A percentile compares a stretch with the other conserved stretches of the same genome.
Evolutionary conservation across 2,113 vertebrate genomes (phyloP).

Genomic region (Maccullochella peelii): DNA sequence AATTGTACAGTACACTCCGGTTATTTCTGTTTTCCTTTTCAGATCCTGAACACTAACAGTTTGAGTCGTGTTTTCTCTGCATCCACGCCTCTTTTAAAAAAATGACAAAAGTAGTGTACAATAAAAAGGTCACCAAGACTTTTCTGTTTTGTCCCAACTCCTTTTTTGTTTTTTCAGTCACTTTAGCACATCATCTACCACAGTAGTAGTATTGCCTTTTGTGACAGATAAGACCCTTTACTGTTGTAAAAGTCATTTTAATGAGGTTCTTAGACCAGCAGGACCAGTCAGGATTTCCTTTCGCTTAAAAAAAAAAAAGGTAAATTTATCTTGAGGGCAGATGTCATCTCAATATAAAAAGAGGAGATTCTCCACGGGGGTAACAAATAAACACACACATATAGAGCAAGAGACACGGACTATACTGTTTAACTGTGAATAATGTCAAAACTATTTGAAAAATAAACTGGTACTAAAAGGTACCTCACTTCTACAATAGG

Average conservation of each 20-base stretch:
- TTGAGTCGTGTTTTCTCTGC: conserved; percentile 48
- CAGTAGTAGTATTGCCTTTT: neutral
- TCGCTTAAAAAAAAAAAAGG: conserved; percentile 39
- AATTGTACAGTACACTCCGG: conserved; percentile 85
- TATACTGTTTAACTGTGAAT: conserved; percentile 72
- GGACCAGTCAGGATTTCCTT: conserved; percentile 19
- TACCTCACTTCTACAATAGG: conserved; percentile 71
- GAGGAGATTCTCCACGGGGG: conserved; percentile 56
- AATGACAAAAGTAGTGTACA: conserved; percentile 73
- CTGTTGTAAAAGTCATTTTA: neutral
- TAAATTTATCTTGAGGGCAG: conserved; percentile 61
- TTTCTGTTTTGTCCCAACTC: conserved; percentile 18
- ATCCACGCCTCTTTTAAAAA: conserved; percentile 21
- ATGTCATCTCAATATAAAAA: conserved; percentile 50
- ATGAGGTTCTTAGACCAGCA: conserved; percentile 34
- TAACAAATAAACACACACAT: conserved; percentile 73
- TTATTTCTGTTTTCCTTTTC: conserved; percentile 68
- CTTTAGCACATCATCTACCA: conserved; percentile 22
- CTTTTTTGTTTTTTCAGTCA: conserved; percentile 6
- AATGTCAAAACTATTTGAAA: conserved; percentile 66
- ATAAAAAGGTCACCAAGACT: conserved; percentile 54
- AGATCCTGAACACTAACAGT: conserved; percentile 71
- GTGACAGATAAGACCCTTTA: conserved; percentile 11
- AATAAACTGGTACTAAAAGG: conserved; percentile 72
- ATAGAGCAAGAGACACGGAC: conserved; percentile 77